A percentile compares a stretch with the other conserved stretches of the same genome.
Conservation (phyloP, 1,140 invertebrate genomes). For the Zaprionus capensis region DNA sequence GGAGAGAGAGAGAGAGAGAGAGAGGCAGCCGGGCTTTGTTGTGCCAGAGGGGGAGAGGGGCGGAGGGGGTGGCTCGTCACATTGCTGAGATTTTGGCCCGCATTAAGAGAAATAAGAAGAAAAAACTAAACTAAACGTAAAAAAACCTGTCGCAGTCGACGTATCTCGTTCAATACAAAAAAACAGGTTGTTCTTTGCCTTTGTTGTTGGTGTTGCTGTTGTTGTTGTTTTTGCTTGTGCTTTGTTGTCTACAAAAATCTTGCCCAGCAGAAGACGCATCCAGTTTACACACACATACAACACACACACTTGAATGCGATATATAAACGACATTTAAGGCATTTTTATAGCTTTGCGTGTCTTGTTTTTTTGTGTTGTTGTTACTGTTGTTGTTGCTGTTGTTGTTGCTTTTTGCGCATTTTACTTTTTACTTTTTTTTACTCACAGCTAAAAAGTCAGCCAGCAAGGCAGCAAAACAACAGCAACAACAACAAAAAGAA, state of each 20-base stretch:
- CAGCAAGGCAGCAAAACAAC: neutral
- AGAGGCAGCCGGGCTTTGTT: neutral
- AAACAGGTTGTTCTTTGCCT: conserved; percentile 75
- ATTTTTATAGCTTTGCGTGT: conserved; percentile 77
- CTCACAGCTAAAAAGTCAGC: conserved; percentile 7
- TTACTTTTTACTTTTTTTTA: conserved; percentile 50
- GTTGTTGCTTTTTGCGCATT: conserved; percentile 61
- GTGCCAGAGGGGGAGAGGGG: neutral
- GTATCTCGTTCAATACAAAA: conserved; percentile 56
- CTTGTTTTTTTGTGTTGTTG: conserved; percentile 28
- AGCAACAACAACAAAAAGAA: conserved; percentile 33
- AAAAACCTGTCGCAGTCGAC: conserved; percentile 66
- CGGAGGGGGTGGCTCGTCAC: conserved; percentile 2
- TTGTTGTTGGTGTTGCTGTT: conserved; percentile 32
- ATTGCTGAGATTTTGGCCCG: conserved; percentile 73
- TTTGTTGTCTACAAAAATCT: conserved; percentile 77
- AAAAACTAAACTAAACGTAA: conserved; percentile 46
- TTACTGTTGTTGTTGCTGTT: conserved; percentile 31
- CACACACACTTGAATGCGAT: conserved; percentile 34
- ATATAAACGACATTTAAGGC: conserved; percentile 72
- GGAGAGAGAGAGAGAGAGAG: conserved; percentile 2
- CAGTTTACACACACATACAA: conserved; percentile 41
- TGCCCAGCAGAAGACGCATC: conserved; percentile 63
- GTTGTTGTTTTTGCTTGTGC: conserved; percentile 25
- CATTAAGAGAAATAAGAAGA: conserved; percentile 40